Evolutionary conservation across 2,113 vertebrate species (phyloP).

Genomic region (Corvus cornix): DNA sequence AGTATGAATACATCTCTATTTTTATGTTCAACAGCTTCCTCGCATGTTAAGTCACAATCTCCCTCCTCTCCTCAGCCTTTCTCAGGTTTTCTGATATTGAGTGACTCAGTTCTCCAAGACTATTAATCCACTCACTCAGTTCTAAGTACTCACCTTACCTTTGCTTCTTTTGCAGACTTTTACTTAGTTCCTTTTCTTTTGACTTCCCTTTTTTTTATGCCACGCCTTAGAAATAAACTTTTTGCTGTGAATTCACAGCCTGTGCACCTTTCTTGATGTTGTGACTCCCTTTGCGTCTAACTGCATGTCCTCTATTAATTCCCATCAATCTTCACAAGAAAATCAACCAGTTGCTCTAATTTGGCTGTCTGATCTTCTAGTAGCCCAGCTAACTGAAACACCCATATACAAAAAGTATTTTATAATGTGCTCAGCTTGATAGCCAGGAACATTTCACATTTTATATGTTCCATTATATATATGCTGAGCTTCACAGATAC

Average conservation of each 20-base stretch:
- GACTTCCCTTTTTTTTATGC: not conserved
- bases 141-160: not conserved
- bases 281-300: slow-evolving; percentile 32
- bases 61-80: not conserved
- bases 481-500: slow-evolving; percentile 24
- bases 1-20: not conserved
- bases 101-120: not conserved
- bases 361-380: slow-evolving; percentile 37
- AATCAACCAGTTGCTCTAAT: slow-evolving; percentile 52
- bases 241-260: not conserved
- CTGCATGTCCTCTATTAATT: slow-evolving; percentile 47
- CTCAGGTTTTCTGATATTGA: not conserved
- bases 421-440: not conserved
- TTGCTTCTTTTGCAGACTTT: not conserved
- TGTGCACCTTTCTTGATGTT: slow-evolving; percentile 5
- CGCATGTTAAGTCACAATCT: not conserved
- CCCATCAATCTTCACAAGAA: slow-evolving; percentile 61
- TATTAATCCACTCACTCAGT: not conserved
- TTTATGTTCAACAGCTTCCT: not conserved
- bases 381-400: slow-evolving; percentile 36
- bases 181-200: not conserved
- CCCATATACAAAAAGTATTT: not conserved
- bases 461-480: slow-evolving; percentile 27
- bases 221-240: not conserved
- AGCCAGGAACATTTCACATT: slow-evolving; percentile 26